phyloP scores from a whole-genome alignment of 1,140 invertebrate species.

The Drosophila lowei region DNA sequence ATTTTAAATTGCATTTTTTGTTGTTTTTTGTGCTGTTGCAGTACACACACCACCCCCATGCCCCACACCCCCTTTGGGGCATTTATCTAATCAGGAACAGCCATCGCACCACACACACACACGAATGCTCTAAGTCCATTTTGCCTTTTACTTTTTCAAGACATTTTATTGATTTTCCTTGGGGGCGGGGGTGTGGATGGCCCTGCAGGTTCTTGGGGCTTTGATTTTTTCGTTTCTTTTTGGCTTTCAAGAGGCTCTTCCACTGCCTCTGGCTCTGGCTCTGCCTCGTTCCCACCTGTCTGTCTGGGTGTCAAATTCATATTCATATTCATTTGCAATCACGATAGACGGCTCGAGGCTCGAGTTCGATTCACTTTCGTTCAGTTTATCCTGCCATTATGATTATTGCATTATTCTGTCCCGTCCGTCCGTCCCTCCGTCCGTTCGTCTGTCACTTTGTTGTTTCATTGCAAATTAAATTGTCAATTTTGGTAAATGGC shows the following conservation, averaged over 20 bases:
- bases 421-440: not conserved
- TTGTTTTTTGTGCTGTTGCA: constrained; percentile 11
- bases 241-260: constrained; percentile 35
- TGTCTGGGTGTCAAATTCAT: constrained; percentile 39
- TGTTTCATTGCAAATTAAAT: constrained; percentile 70
- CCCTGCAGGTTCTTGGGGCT: too few relatives aligned
- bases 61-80: not conserved
- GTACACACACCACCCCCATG: not conserved
- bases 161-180: constrained; percentile 68
- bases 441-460: constrained; percentile 15
- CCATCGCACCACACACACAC: too few relatives aligned
- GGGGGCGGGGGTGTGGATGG: constrained; percentile 7
- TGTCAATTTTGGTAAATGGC: constrained; percentile 66
- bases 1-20: constrained; percentile 63
- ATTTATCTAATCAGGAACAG: constrained; percentile 71
- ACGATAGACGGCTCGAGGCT: constrained; percentile 22
- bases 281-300: not conserved
- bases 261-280: not conserved
- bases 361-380: constrained; percentile 3
- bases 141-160: constrained; percentile 62
- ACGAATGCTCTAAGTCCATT: constrained; percentile 53
- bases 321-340: constrained; percentile 44
- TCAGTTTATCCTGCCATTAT: constrained; percentile 40
- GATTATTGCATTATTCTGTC: constrained; percentile 76
- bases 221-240: constrained; percentile 33